Base-by-base conservation (phyloP, 1,140 invertebrate species). In the Drosophila mojavensis region DNA sequence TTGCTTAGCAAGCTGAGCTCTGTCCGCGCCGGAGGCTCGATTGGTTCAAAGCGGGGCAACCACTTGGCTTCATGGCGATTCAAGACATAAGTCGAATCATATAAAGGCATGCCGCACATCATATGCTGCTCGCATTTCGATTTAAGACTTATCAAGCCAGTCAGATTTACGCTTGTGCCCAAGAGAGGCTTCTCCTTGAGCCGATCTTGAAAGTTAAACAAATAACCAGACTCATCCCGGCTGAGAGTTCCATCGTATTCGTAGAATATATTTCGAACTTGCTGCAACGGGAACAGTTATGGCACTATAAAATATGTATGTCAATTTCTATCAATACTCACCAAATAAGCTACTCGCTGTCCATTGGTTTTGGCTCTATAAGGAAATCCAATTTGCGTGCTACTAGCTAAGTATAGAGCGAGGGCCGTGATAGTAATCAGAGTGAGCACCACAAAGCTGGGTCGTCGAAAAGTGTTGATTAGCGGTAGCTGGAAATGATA, bases 41-140 rank as follows among this genome's bases (percentile, higher is more conserved):
- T 62, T 15, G 72, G 67, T 1, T 77, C 17, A 4, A 75, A 39
- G 5, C 81, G 76, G 0, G 81, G 78, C 41, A 91, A 17, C 81
- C 79, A 91, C 1, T 61, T 67, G 15, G 62, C 75, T 15, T 75
- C 48, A 3, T 59, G 53, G 2, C 81, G 67, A 30, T 64, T 66
- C 30, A 10, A 26, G 41, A 70, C 76, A 61, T 48, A 81, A 33
- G 75, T 75, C 56, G 95, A 96, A 76, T 96, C 94, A 65, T 95
- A 94, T 90, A 95, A 96, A 20, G 96, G 96, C 84, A 96, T 91
- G 3, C 96, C 96, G 86, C 96, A 97, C 78, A 95, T 95, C 48
- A 96, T 92, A 81, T 95, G 94, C 54, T 94, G 93, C n/a, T 94
- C 91, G 83, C 96, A 96, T 65, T 95, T 94, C 63, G 94, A 91